These are phyloP conservation scores for Diploscapter pachys DNA, from an alignment of 1,140 invertebrate genomes.

Conservation along the genomic window DNA sequence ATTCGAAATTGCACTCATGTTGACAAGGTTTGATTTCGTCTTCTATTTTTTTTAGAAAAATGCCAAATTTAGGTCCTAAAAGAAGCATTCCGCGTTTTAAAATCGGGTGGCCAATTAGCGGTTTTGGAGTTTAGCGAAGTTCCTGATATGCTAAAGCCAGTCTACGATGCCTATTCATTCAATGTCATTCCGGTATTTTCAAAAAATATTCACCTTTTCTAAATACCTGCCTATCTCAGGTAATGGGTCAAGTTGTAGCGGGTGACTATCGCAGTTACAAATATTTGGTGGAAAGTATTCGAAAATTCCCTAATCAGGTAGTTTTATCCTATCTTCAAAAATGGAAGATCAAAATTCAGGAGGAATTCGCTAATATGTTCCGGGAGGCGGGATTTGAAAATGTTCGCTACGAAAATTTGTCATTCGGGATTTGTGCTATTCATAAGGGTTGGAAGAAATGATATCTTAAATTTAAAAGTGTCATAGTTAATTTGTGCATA, in stretches of 20 bases:
- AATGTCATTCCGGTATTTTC: conserved; percentile 77
- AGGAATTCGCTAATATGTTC: conserved; percentile 62
- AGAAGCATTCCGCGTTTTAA: conserved; percentile 88
- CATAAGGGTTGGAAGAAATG: conserved; percentile 58
- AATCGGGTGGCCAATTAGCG: conserved; percentile 87
- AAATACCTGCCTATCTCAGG: conserved; percentile 48
- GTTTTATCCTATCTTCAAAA: conserved; percentile 19
- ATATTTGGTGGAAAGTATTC: conserved; percentile 95
- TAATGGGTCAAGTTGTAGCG: conserved; percentile 87
- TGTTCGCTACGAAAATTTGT: conserved; percentile 63
- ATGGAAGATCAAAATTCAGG: conserved; percentile 50
- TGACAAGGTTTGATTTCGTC: conserved; percentile 70
- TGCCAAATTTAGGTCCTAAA: conserved; percentile 70
- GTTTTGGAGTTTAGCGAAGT: conserved; percentile 95
- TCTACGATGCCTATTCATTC: conserved; percentile 95
- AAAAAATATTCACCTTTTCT: too few relatives aligned
- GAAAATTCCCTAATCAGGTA: conserved; percentile 88
- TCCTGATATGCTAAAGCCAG: conserved; percentile 70
- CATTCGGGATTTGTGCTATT: conserved; percentile 64
- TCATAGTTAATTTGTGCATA: neutral
- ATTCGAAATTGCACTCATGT: conserved; percentile 92
- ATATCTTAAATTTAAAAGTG: too few relatives aligned
- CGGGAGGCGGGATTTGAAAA: conserved; percentile 60
- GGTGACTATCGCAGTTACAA: conserved; percentile 94
- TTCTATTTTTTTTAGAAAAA: conserved; percentile 25